Evolutionary conservation across 2,113 vertebrate species (phyloP).

Genomic region (Poeciliopsis prolifica): DNA sequence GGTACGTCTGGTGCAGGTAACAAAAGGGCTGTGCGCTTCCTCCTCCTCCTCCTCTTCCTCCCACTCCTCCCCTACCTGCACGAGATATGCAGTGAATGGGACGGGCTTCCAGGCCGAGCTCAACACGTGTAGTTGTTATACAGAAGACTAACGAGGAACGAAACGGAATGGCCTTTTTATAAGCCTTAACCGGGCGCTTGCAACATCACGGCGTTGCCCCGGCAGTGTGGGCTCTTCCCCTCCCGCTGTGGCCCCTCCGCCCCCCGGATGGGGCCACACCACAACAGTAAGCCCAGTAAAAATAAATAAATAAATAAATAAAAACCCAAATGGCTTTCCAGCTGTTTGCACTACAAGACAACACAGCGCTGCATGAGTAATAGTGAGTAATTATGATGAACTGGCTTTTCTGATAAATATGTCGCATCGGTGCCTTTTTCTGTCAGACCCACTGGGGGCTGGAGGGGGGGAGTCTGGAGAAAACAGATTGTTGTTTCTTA

Average conservation of each 20-base stretch:
- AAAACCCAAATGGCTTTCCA: constrained; percentile 44
- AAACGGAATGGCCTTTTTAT: constrained; percentile 68
- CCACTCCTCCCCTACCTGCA: constrained; percentile 42
- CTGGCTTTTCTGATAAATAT: constrained; percentile 37
- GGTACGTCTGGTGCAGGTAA: constrained; percentile 79
- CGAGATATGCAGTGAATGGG: constrained; percentile 67
- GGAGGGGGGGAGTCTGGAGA: constrained; percentile 37
- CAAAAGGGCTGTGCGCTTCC: constrained; percentile 72
- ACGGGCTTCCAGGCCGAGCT: constrained; percentile 65
- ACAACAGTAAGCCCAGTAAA: constrained; percentile 70
- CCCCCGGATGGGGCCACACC: constrained; percentile 53
- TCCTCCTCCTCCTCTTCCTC: constrained; percentile 50
- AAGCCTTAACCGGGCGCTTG: constrained; percentile 48
- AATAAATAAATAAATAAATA: too few species aligned
- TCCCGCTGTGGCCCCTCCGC: background rate
- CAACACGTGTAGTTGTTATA: constrained; percentile 75
- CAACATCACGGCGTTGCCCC: constrained; percentile 57
- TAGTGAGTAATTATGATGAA: constrained; percentile 62
- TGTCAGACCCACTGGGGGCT: constrained; percentile 37
- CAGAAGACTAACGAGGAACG: constrained; percentile 53
- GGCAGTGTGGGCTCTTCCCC: constrained; percentile 42
- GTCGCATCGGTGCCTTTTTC: constrained; percentile 1
- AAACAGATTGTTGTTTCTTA: background rate
- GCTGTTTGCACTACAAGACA: constrained; percentile 37
- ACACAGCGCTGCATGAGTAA: constrained; percentile 52